Percentiles rank a stretch among this genome's conserved stretches.
These are phyloP conservation scores for Falco columbarius DNA, from an alignment of 2,797 vertebrate species.

Conservation along the genomic window DNA sequence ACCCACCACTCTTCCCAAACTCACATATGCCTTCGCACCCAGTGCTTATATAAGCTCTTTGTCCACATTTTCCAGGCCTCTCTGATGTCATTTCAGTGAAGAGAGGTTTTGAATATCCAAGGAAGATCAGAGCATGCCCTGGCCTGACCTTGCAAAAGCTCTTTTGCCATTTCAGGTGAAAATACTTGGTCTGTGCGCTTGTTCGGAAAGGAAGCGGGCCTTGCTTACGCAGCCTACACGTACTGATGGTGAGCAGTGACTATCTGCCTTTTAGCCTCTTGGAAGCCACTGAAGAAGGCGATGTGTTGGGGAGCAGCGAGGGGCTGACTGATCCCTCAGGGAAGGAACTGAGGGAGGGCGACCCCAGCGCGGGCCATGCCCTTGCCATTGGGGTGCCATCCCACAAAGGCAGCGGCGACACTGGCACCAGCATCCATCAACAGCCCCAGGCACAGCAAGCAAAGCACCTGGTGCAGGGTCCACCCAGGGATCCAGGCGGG, in stretches of 20 bases:
- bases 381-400: accelerated
- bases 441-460: not conserved
- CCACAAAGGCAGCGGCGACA: accelerated
- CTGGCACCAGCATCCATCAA: accelerated
- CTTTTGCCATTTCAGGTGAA: not conserved
- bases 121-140: not conserved
- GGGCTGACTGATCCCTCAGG: not conserved
- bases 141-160: not conserved
- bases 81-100: not conserved
- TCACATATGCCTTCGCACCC: not conserved
- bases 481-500: accelerated
- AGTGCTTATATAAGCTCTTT: not conserved
- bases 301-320: accelerated
- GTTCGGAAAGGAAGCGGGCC: not conserved
- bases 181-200: not conserved
- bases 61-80: not conserved
- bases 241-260: not conserved
- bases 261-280: not conserved
- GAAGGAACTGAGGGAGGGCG: not conserved
- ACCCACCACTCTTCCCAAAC: not conserved
- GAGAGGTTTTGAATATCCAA: not conserved
- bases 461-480: not conserved
- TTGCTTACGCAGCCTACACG: accelerated
- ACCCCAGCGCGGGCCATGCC: not conserved
- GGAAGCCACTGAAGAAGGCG: not conserved